Conservation (phyloP, 2,888 invertebrate genomes). For the Macrosoma leucophasiata region DNA sequence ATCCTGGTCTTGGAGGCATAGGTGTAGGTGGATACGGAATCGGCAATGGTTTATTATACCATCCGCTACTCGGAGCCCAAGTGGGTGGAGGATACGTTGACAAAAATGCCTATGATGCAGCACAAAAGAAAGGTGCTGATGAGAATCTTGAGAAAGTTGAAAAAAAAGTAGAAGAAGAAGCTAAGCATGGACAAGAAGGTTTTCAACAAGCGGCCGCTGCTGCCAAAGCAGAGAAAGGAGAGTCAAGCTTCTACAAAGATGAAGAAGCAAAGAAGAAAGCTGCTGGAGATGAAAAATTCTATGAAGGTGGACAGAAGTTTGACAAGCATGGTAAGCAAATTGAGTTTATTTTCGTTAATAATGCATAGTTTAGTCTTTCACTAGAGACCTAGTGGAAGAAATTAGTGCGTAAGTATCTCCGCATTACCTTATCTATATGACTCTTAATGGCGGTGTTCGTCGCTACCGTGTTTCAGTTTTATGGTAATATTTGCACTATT, state of each 20-base stretch:
- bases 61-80: constrained; percentile 56
- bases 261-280: constrained; percentile 76
- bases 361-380: constrained; percentile 22
- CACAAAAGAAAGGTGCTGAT: constrained; percentile 74
- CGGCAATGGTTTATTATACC: constrained; percentile 51
- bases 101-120: constrained; percentile 73
- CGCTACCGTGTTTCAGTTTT: no score
- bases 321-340: constrained; percentile 70
- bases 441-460: no score
- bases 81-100: constrained; percentile 69
- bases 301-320: constrained; percentile 74
- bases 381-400: no score
- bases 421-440: no score
- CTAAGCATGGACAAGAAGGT: constrained; percentile 75
- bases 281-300: constrained; percentile 75
- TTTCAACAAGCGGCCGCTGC: constrained; percentile 72
- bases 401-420: no score
- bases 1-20: constrained; percentile 47
- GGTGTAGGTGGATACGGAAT: constrained; percentile 47
- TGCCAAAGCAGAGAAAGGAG: constrained; percentile 72
- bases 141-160: constrained; percentile 71
- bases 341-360: no score
- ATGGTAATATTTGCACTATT: no score
- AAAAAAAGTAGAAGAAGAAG: constrained; percentile 72
- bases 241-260: constrained; percentile 69